A percentile compares a stretch with the other conserved stretches of the same genome.
Conservation (phyloP, 2,888 invertebrate species). For the Oegoconia quadripuncta region DNA sequence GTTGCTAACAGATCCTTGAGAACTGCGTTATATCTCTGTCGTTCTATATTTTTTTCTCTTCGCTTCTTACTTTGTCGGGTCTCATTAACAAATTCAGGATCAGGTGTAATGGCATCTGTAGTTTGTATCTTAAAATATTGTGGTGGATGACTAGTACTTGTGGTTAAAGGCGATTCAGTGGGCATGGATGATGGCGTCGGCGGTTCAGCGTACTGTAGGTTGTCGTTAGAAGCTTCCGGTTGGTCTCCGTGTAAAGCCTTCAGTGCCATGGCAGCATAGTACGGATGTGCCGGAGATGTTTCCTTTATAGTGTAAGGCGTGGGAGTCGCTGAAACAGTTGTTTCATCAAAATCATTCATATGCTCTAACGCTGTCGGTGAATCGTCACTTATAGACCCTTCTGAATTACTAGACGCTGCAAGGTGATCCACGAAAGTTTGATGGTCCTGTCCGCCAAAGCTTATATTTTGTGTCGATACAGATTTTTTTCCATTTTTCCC, state of each 20-base stretch:
- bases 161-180: constrained; percentile 29
- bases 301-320: constrained; percentile 53
- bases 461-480: constrained; percentile 65
- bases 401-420: constrained; percentile 38
- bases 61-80: constrained; percentile 8
- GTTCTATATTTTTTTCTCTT: constrained; percentile 9
- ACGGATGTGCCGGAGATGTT: constrained; percentile 53
- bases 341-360: constrained; percentile 40
- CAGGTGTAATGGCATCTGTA: constrained; percentile 9
- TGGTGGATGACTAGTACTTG: constrained; percentile 27
- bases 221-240: constrained; percentile 61
- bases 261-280: constrained; percentile 57
- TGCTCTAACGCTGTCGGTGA: constrained; percentile 44
- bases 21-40: constrained; percentile 8
- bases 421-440: constrained; percentile 59
- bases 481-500: constrained; percentile 58
- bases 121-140: constrained; percentile 8
- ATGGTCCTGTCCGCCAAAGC: constrained; percentile 60
- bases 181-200: constrained; percentile 42
- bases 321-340: constrained; percentile 36
- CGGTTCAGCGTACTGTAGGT: constrained; percentile 57
- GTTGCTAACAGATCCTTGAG: constrained; percentile 16
- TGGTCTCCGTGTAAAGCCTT: constrained; percentile 54
- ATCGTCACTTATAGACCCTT: constrained; percentile 34
- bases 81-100: constrained; percentile 5